Base-by-base conservation (phyloP, 2,888 invertebrate genomes). In the Biston betularia region DNA sequence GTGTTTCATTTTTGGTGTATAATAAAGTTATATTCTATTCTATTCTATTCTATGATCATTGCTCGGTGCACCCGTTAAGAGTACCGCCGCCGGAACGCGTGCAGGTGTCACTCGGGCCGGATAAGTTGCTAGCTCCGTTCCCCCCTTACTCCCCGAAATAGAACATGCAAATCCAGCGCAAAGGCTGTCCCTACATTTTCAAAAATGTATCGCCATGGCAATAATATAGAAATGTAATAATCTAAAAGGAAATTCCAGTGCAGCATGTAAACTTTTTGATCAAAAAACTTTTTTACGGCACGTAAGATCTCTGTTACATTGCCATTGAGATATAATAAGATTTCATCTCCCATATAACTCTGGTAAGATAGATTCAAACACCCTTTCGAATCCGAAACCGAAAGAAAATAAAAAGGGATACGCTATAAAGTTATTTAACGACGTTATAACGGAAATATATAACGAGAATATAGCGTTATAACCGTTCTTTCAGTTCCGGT, bases 391-490 rank as follows among this genome's bases (percentile, higher is more conserved):
- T 67, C 58, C 45, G 49, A 63, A 67, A 45, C 58, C 68, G 65
- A 55, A 65, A 33, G 60, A 54, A 61, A 69, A 72, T 72, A 70
- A 70, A 69, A 72, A 69, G 65, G 67, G 63, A 48, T 54, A 57
- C 45, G 52, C 67, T 45, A 70, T 72, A 72, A 72, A 72, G 57
- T 70, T 67, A 70, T 70, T 72, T 72, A 70, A 72, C 72, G 70
- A 69, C 54, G 58, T 33, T 68, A 70, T 70, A 72, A 72, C 68
- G 65, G 69, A 67, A 67, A 72, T 65, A 66, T 72, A 70, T 72
- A 24, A 24, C 24, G 65, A 57, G 45, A 59, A 50, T 62, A 62
- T 67, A 67, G 10, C 61, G 59, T 58, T 71, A 70, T 69, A 59
- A 54, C 24, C 40, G 63, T 65, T 69, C 65, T 52, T 63, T 69